Evolutionary conservation across 1,140 invertebrate species (phyloP).

Genomic region (Telenomus remus): DNA sequence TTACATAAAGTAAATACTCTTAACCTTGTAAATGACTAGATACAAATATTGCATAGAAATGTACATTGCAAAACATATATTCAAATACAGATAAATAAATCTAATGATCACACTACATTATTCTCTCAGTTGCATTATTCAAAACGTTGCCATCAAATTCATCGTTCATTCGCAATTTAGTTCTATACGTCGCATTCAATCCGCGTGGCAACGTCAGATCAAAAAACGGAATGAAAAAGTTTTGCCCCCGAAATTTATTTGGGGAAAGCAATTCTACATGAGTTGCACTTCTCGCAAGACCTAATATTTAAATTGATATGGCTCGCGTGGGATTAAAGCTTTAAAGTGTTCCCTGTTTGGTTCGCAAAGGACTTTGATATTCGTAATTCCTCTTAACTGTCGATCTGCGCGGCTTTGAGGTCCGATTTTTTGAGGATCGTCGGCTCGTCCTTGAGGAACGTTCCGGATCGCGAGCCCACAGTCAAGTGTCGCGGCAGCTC

Average conservation of each 20-base stretch:
- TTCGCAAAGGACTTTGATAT: neutral
- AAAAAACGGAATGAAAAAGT: slow-evolving; percentile 49
- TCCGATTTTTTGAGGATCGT: slow-evolving; percentile 76
- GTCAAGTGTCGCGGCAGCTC: slow-evolving; percentile 67
- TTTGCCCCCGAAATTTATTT: slow-evolving; percentile 1
- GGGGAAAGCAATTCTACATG: slow-evolving; percentile 24
- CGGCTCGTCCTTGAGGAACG: slow-evolving; percentile 83
- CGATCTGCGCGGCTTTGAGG: slow-evolving; percentile 70
- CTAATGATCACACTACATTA: slow-evolving; percentile 60
- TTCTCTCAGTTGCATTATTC: slow-evolving; percentile 13
- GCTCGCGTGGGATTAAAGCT: neutral
- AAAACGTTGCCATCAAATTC: slow-evolving; percentile 11
- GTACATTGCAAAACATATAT: slow-evolving; percentile 74
- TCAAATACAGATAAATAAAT: slow-evolving; percentile 73
- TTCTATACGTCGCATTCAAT: slow-evolving; percentile 17
- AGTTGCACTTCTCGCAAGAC: slow-evolving; percentile 3
- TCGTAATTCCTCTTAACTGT: slow-evolving; percentile 45
- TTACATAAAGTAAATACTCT: slow-evolving; percentile 75
- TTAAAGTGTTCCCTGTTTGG: neutral
- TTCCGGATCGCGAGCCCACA: slow-evolving; percentile 79
- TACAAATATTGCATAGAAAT: slow-evolving; percentile 75
- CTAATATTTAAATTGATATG: neutral
- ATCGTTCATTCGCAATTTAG: slow-evolving; percentile 16
- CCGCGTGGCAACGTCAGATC: slow-evolving; percentile 44
- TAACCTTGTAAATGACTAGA: slow-evolving; percentile 76